Evolutionary conservation across 2,888 invertebrate genomes (phyloP), one percentile per base, ranked within the genome.

Genomic region (Agrotis clavis): DNA sequence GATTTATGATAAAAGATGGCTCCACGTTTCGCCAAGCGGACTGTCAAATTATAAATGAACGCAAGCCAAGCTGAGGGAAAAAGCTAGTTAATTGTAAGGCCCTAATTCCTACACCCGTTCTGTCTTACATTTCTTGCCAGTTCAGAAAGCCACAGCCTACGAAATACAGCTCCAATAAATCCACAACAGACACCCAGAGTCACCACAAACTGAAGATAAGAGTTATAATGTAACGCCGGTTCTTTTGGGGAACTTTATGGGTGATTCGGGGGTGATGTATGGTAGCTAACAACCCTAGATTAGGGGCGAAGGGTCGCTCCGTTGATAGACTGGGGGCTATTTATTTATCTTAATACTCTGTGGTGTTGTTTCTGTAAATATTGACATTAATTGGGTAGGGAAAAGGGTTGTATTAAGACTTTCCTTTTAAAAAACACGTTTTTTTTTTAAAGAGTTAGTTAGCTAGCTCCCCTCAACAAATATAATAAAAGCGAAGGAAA

Each of bases 101-200:
- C 0, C 41, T 41, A 45, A 35, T 30, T 19, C 16, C 21, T 14
- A 0, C 4, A 6, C 1, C 1, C 4, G 4, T 1, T 13, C 11
- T 11, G n/a, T 2, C n/a, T 16, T 6, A n/a, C 50, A 51, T 9
- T n/a, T 19, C 53, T 19, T 48, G 50, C 14, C 30, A 47, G 19
- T 51, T 14, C 4, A 53, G 0, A 50, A 66, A 72, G 9, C 19
- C 57, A 69, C 47, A 69, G 54, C 48, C n/a, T 53, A 78, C 35
- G 74, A 77, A 70, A 77, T 68, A 72, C 51, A 48, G 35, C 35
- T 45, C 13, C 11, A 51, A 81, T 84, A 82, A 84, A 78, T 74
- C 19, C 2, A 19, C 57, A 11, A 63, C 21, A 41, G 53, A 66
- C 47, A 53, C 45, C 48, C 57, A 62, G 50, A 54, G 59, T 64